These are phyloP conservation scores for Anastrepha obliqua DNA, from an alignment of 1,140 invertebrate genomes.

Conservation along the genomic window DNA sequence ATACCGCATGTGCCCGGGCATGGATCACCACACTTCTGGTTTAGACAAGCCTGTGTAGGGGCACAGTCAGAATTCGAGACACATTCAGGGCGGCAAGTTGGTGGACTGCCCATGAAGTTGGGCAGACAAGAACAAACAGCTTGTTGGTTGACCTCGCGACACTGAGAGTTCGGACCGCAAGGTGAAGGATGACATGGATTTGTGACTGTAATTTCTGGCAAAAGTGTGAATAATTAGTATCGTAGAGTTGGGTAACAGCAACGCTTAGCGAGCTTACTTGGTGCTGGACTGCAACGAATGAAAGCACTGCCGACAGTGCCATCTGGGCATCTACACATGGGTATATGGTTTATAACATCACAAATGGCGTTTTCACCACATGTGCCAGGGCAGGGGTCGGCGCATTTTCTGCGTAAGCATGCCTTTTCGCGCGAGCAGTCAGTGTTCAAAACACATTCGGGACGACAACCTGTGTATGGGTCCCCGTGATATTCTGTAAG, in stretches of 20 bases:
- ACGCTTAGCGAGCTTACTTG: conserved; percentile 76
- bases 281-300: conserved; percentile 71
- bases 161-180: conserved; percentile 87
- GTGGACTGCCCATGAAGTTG: conserved; percentile 81
- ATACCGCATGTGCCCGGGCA: conserved; percentile 86
- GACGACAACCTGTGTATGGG: conserved; percentile 87
- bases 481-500: conserved; percentile 87
- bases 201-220: conserved; percentile 74
- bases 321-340: conserved; percentile 84
- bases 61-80: conserved; percentile 83
- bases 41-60: conserved; percentile 80
- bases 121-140: conserved; percentile 82
- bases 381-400: conserved; percentile 84
- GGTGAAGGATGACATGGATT: conserved; percentile 85
- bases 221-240: conserved; percentile 73
- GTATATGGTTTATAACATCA: conserved; percentile 84
- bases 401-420: conserved; percentile 87
- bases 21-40: conserved; percentile 84
- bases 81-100: conserved; percentile 84
- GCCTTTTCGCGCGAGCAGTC: conserved; percentile 85
- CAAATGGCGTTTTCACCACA: conserved; percentile 88
- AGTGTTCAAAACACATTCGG: conserved; percentile 88
- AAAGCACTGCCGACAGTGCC: conserved; percentile 86
- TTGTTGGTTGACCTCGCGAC: conserved; percentile 79
- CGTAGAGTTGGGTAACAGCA: conserved; percentile 59